Conservation (phyloP, 2,113 vertebrate genomes). For the Tragelaphus strepsiceros region DNA sequence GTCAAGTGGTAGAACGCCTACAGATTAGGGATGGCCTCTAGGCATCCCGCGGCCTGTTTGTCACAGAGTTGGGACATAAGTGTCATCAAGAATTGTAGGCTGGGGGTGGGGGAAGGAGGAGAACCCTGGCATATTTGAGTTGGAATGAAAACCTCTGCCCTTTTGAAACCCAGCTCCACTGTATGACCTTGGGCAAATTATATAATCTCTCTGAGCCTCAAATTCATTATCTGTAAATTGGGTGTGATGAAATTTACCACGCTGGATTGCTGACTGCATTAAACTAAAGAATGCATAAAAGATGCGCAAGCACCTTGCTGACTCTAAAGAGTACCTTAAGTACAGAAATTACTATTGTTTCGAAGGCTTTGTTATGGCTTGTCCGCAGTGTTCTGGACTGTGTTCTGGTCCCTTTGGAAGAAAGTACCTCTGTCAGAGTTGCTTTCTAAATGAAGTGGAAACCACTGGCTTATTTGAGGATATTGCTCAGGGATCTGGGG, state of each 20-base stretch:
- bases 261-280: not conserved
- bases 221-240: not conserved
- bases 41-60: not conserved
- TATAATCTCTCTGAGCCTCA: not conserved
- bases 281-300: not conserved
- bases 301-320: not conserved
- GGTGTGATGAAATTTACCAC: not conserved
- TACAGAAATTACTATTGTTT: not conserved
- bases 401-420: conserved; percentile 1
- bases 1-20: not conserved
- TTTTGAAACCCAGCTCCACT: not conserved
- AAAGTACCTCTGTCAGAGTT: not conserved
- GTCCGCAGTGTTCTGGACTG: not conserved
- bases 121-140: not conserved
- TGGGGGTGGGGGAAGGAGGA: not conserved
- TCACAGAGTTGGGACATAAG: not conserved
- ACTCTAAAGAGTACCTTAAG: not conserved
- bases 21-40: not conserved
- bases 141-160: not conserved
- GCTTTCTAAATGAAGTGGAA: not conserved
- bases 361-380: not conserved
- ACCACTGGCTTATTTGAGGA: not conserved
- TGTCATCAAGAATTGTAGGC: not conserved
- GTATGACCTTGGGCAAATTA: not conserved
- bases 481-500: not conserved